A percentile compares a stretch with the other conserved stretches of the same genome.
phyloP scores from a whole-genome alignment of 2,888 invertebrate genomes.

The Tortricodes alternella region DNA sequence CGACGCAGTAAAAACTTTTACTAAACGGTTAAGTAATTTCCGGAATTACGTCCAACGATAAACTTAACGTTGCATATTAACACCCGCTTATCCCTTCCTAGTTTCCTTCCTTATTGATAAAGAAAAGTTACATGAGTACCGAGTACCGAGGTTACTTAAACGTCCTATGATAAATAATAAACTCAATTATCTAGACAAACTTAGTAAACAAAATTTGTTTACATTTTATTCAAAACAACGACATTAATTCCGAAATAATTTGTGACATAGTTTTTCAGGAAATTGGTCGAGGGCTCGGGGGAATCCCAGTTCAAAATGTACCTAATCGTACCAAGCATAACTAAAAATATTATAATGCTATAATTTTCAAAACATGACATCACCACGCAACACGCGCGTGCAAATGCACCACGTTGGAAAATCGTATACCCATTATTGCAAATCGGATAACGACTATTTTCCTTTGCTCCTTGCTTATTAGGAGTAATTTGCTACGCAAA shows the following conservation, averaged over 20 bases:
- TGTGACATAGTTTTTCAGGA: too few relatives aligned
- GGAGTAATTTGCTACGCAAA: conserved; percentile 11
- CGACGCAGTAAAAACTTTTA: conserved; percentile 13
- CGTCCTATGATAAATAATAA: too few relatives aligned
- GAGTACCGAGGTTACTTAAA: too few relatives aligned
- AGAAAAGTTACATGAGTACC: too few relatives aligned
- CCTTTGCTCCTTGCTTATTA: background rate
- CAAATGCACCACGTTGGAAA: conserved; percentile 5
- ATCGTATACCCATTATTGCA: background rate
- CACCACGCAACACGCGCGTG: background rate
- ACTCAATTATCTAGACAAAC: too few relatives aligned
- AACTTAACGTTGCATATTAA: background rate
- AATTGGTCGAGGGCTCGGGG: too few relatives aligned
- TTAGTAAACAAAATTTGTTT: too few relatives aligned
- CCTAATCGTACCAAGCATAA: too few relatives aligned
- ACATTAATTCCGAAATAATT: too few relatives aligned
- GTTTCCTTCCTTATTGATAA: background rate
- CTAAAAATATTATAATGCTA: too few relatives aligned
- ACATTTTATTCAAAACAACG: too few relatives aligned
- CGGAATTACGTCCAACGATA: background rate
- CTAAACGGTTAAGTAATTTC: conserved; percentile 13
- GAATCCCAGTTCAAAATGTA: too few relatives aligned
- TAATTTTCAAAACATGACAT: background rate
- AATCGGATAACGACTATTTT: background rate
- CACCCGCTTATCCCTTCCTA: background rate